Evolutionary conservation across 2,797 vertebrate genomes (phyloP), one percentile per base, ranked within the genome.

Genomic region (Florisuga fusca): DNA sequence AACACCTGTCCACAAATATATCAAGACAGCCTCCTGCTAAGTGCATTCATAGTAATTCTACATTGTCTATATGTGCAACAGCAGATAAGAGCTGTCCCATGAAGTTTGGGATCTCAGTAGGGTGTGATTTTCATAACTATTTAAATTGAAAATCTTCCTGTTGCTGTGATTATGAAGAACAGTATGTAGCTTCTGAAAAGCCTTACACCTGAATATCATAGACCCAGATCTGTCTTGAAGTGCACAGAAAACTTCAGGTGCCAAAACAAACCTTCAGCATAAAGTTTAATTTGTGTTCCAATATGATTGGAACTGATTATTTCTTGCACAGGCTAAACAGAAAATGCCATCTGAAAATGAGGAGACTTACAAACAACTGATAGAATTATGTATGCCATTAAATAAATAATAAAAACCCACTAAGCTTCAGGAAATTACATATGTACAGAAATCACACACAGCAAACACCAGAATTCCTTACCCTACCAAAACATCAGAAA

Each of bases 351-450:
- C 61, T 83, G 57, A 81, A 50, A 11, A 34, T 13, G 14, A 90
- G 17, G 55, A 89, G 21, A 66, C 38, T 62, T 75, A 66, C 9
- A 78, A 80, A 71, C 45, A 84, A 73, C 48, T 41, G 51, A 87
- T 43, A 50, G 71, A 95, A 90, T 67, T 63, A 58, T 33, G 43
- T 29, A 64, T 48, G 46, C 21, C 55, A 81, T 78, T 85, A 66
- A 89, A 87, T 84, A 21, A 48, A 48, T 25, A 7, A 50, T 25
- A 48, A 21, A 22, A 34, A 88, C 33, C 16, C 88, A 89, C 87
- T 89, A 87, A 85, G 61, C 63, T 34, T 79, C 27, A 90, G 87
- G 75, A 95, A 92, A 96, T 89, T 29, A 86, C 59, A 72, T 33
- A 68, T 4, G n/a, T 43, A 88, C 21, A 68, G 85, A 91, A 91